A percentile compares a stretch with the other conserved stretches of the same genome.
These are phyloP conservation scores for Crambe crambe DNA, from an alignment of 37 sponge, comb jelly and placozoan genomes.

Conservation along the genomic window DNA sequence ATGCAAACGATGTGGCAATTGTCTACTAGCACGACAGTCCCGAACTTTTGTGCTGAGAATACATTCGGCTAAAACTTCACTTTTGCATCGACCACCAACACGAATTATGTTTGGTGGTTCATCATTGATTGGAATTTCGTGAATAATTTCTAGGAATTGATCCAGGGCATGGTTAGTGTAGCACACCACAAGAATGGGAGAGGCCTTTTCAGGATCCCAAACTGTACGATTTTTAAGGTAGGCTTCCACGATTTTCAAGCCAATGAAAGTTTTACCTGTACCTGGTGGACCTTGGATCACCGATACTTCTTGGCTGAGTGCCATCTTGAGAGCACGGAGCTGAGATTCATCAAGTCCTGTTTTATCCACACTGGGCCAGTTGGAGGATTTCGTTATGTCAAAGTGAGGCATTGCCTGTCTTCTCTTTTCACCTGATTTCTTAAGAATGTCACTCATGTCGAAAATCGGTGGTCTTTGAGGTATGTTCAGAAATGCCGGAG, in stretches of 20 bases:
- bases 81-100: slow-evolving; percentile 88
- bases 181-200: slow-evolving; percentile 89
- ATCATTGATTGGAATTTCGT: slow-evolving; percentile 14
- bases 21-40: background rate
- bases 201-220: slow-evolving; percentile 49
- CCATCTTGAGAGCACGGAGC: slow-evolving; percentile 61
- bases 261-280: slow-evolving; percentile 95
- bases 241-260: slow-evolving; percentile 73
- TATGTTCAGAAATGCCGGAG: slow-evolving; percentile 34
- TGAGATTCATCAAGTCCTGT: slow-evolving; percentile 76
- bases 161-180: slow-evolving; percentile 98
- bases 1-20: slow-evolving; percentile 6
- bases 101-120: slow-evolving; percentile 60
- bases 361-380: slow-evolving; percentile 45
- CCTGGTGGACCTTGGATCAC: slow-evolving; percentile 98
- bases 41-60: slow-evolving; percentile 28
- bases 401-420: too few species aligned
- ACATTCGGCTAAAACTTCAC: slow-evolving; percentile 61
- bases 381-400: background rate
- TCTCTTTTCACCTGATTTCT: background rate
- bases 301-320: slow-evolving; percentile 76
- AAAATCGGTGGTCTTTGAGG: background rate
- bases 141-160: slow-evolving; percentile 86
- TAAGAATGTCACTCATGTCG: background rate
- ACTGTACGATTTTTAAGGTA: slow-evolving; percentile 49